Percentiles rank a stretch among this genome's conserved stretches.
phyloP scores from a whole-genome alignment of 2,113 vertebrate genomes.

The Vulpes vulpes region DNA sequence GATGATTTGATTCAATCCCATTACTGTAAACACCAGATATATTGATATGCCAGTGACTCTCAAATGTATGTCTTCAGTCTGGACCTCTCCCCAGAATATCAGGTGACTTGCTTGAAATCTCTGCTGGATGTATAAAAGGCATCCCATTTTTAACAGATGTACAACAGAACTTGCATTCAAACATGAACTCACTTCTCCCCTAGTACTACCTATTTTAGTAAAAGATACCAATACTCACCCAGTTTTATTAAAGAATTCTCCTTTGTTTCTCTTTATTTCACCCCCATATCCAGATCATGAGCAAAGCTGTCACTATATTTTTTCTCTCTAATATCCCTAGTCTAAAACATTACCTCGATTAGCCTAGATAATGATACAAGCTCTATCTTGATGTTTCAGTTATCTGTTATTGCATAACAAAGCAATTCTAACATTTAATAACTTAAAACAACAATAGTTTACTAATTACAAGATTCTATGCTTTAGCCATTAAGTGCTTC shows the following conservation, averaged over 20 bases:
- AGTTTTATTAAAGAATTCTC: not conserved
- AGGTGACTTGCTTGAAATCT: not conserved
- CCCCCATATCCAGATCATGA: not conserved
- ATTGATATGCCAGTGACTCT: not conserved
- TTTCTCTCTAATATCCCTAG: not conserved
- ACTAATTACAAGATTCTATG: not conserved
- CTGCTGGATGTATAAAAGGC: not conserved
- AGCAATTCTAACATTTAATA: not conserved
- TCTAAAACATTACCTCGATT: not conserved
- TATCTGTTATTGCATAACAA: not conserved
- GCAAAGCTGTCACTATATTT: not conserved
- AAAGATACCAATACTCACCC: not conserved
- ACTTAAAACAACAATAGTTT: not conserved
- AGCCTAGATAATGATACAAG: not conserved
- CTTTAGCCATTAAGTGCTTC: not conserved
- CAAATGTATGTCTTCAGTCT: not conserved
- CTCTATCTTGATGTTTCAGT: not conserved
- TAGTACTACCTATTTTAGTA: not conserved
- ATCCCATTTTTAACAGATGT: not conserved
- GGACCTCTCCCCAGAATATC: not conserved
- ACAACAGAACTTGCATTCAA: not conserved
- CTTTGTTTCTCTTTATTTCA: not conserved
- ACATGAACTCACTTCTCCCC: not conserved
- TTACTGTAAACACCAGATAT: not conserved
- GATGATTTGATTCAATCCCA: not conserved